Evolutionary conservation across 2,797 vertebrate genomes (phyloP).

Genomic region (Platalea minor): DNA sequence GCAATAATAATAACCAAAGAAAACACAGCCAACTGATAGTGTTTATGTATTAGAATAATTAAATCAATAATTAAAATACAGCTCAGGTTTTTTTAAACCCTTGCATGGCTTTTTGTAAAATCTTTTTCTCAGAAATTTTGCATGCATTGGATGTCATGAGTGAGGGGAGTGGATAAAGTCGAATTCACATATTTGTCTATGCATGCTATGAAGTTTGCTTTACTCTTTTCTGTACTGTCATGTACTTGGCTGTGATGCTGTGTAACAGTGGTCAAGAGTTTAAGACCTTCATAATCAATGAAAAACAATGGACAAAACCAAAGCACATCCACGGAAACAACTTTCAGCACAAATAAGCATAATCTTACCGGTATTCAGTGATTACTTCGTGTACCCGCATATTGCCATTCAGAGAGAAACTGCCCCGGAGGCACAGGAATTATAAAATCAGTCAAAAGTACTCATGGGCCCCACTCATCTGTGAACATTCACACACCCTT

Average conservation of each 20-base stretch:
- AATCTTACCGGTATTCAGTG: background rate
- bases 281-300: background rate
- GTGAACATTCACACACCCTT: background rate
- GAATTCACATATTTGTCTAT: background rate
- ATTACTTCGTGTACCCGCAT: background rate
- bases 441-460: background rate
- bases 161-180: background rate
- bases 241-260: background rate
- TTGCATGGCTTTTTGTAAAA: slow-evolving; percentile 34
- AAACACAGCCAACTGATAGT: background rate
- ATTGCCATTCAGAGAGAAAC: background rate
- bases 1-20: background rate
- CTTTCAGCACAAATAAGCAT: background rate
- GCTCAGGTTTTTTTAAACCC: background rate
- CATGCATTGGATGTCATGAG: slow-evolving; percentile 2
- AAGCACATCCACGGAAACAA: background rate
- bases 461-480: background rate
- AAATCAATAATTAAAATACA: background rate
- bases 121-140: background rate
- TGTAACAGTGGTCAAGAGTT: background rate
- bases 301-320: background rate
- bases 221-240: background rate
- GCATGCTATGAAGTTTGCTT: slow-evolving; percentile 1
- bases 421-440: background rate
- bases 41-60: background rate